Evolutionary conservation across 2,888 invertebrate genomes (phyloP).

Genomic region (Stomorhina lunata): DNA sequence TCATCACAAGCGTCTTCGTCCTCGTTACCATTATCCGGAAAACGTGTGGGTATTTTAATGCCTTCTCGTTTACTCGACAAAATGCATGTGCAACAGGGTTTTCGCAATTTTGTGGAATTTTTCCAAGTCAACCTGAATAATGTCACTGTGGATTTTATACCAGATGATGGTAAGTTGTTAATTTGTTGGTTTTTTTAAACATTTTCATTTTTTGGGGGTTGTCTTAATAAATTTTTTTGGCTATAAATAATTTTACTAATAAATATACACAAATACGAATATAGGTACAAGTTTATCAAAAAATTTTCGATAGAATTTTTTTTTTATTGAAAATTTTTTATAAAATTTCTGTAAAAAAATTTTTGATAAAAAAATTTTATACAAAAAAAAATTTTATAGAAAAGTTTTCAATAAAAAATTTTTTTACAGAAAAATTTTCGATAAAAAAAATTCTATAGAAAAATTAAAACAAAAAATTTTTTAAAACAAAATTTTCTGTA

Average conservation of each 20-base stretch:
- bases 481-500: no score
- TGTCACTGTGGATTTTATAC: constrained; percentile 77
- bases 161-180: constrained; percentile 76
- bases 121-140: constrained; percentile 76
- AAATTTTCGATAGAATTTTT: no score
- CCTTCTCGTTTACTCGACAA: constrained; percentile 74
- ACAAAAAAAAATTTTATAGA: no score
- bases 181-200: neutral
- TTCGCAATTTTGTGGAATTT: constrained; percentile 76
- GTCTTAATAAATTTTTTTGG: constrained; percentile 54
- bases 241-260: constrained; percentile 26
- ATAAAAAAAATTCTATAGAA: no score
- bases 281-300: no score
- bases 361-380: no score
- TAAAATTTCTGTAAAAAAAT: no score
- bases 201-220: neutral
- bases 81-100: constrained; percentile 78
- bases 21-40: neutral
- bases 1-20: neutral
- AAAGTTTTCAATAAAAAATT: no score
- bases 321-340: neutral
- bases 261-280: no score
- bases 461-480: no score
- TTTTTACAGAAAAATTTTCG: no score
- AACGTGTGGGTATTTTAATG: constrained; percentile 76